phyloP scores from a whole-genome alignment of 2,113 vertebrate species.

The Thomomys bottae region DNA sequence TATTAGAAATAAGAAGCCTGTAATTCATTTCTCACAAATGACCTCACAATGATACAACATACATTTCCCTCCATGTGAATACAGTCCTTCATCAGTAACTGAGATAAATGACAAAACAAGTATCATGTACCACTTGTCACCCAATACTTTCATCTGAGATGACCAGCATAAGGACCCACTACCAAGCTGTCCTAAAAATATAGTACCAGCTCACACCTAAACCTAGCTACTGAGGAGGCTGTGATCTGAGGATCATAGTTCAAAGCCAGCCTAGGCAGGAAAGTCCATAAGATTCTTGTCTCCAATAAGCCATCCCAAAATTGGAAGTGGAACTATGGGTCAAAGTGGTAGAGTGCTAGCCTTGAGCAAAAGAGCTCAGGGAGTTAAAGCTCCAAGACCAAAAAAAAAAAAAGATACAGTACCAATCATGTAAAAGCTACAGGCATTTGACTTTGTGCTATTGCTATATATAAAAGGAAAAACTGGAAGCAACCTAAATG shows the following conservation, averaged over 20 bases:
- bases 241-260: no score
- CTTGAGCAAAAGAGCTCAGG: no score
- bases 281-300: no score
- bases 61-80: background rate
- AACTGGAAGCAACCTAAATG: constrained; percentile 2
- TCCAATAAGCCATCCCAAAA: no score
- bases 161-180: background rate
- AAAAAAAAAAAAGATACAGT: background rate
- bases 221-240: no score
- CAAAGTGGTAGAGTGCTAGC: no score
- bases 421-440: background rate
- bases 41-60: background rate
- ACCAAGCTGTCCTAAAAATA: background rate
- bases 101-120: background rate
- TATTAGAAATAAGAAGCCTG: constrained; percentile 19
- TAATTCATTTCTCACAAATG: background rate
- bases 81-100: background rate
- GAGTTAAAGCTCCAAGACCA: no score
- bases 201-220: background rate
- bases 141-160: background rate
- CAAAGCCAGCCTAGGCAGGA: no score
- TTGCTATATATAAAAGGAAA: constrained; percentile 32
- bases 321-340: no score
- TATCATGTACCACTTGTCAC: background rate
- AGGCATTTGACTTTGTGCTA: background rate